A percentile compares a stretch with the other conserved stretches of the same genome.
These are phyloP conservation scores for Operophtera brumata DNA, from an alignment of 2,888 invertebrate species.

Conservation along the genomic window DNA sequence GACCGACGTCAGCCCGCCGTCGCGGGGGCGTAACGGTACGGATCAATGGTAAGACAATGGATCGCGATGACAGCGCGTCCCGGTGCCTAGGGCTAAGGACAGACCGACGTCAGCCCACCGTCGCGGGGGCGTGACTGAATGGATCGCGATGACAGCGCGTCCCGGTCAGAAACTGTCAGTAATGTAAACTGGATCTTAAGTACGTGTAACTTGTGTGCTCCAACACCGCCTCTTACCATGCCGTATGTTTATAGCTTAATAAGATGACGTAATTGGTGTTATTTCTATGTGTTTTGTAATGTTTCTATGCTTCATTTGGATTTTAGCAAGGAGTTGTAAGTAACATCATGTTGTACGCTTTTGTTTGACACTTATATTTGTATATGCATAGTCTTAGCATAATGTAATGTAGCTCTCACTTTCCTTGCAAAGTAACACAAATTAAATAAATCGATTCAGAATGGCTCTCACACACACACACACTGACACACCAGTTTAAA, in stretches of 20 bases:
- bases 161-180: too few relatives aligned
- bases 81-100: too few relatives aligned
- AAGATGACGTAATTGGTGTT: background rate
- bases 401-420: slow-evolving; percentile 9
- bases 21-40: too few relatives aligned
- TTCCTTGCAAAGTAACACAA: slow-evolving; percentile 11
- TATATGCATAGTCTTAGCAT: slow-evolving; percentile 4
- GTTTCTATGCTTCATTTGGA: slow-evolving; percentile 69
- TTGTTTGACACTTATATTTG: background rate
- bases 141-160: too few relatives aligned
- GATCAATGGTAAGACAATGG: too few relatives aligned
- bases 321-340: slow-evolving; percentile 79
- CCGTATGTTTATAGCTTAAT: background rate
- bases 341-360: slow-evolving; percentile 37
- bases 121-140: too few relatives aligned
- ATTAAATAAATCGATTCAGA: slow-evolving; percentile 6
- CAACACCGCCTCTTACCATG: too few relatives aligned
- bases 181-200: too few relatives aligned
- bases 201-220: too few relatives aligned
- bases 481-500: slow-evolving; percentile 12
- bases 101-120: too few relatives aligned
- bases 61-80: too few relatives aligned
- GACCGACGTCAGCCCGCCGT: too few relatives aligned
- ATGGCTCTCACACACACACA: slow-evolving; percentile 5
- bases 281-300: slow-evolving; percentile 37